A percentile compares a stretch with the other conserved stretches of the same genome.
Evolutionary conservation across 2,797 vertebrate species (phyloP).

Genomic region (Danio aesculapii): DNA sequence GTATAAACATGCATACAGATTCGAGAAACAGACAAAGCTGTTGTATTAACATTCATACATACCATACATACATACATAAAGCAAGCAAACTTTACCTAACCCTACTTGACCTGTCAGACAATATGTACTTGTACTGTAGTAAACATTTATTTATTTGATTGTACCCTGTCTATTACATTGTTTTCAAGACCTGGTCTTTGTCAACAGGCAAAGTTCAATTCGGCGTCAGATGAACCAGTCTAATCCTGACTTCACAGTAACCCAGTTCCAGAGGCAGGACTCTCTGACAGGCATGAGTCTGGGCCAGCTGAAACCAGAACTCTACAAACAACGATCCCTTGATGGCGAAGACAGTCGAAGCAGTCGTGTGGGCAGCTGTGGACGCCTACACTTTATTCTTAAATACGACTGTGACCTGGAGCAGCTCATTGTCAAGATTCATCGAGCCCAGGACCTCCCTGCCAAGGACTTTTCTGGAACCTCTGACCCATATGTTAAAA

Average conservation of each 20-base stretch:
- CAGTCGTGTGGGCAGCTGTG: conserved; percentile 86
- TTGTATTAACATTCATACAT: no score
- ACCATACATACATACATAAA: no score
- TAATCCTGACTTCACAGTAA: conserved; percentile 96
- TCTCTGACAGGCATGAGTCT: conserved; percentile 92
- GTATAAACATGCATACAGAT: no score
- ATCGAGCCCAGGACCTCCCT: conserved; percentile 94
- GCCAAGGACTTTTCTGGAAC: conserved; percentile 99
- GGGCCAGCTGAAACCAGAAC: conserved; percentile 94
- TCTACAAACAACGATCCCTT: conserved; percentile 95
- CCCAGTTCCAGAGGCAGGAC: conserved; percentile 96
- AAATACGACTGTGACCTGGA: conserved; percentile 97
- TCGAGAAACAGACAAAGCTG: no score
- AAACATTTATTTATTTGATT: background rate
- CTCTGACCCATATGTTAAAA: conserved; percentile 98
- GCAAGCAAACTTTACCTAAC: no score
- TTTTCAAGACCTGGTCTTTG: background rate
- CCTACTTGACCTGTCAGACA: no score
- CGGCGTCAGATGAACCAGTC: conserved; percentile 96
- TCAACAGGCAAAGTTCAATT: conserved; percentile 84
- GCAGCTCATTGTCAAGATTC: conserved; percentile 98
- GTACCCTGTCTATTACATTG: background rate
- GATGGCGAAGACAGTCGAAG: conserved; percentile 89
- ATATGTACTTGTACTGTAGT: background rate
- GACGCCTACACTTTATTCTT: conserved; percentile 94